Base-by-base conservation (phyloP, 2,113 vertebrate species). In the Etia nguti region DNA sequence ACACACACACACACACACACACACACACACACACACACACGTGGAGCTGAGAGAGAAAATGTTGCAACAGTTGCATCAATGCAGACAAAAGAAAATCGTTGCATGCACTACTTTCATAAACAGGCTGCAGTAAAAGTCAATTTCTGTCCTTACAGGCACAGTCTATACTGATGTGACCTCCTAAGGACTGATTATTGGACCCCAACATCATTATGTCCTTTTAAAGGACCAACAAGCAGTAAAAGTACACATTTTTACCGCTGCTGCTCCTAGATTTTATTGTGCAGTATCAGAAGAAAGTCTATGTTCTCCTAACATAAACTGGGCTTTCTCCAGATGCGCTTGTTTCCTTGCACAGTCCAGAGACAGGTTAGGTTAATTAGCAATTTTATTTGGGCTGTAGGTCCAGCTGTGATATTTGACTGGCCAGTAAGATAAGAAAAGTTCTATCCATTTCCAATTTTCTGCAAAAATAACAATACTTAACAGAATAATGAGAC, bases 1-100 rank as follows among this genome's bases (percentile, higher is more conserved):
- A 59, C 85, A 50, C 38, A 8, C 1, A 10, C 36, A 94, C 82
- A 92, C 88, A 88, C 84, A 81, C 3, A 1, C 24, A n/a, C 73
- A 36, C 86, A 59, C 65, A 60, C 68, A 55, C 54, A 56, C 38
- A 59, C 24, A 59, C 36, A 62, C 31, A 1, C 46, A 73, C 4
- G 18, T 10, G 0, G 26, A 16, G 3, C 18, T 22, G 26, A 54
- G 24, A 70, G 36, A 59, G 13, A 73, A 75, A 50, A 46, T 18
- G 24, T 31, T 75, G 65, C 65, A 70, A 43, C 65, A 70, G n/a
- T 2, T 43, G 38, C 65, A 43, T 70, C 65, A 43, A 26, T 43
- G n/a, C 65, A 10, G 36, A 70, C n/a, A 70, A 70, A 22, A 70
- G 13, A 70, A 70, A 70, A 70, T 43, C 12, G 2, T 70, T 70